phyloP scores from a whole-genome alignment of 1,140 invertebrate genomes.

The Phymorhynchus buccinoides region DNA sequence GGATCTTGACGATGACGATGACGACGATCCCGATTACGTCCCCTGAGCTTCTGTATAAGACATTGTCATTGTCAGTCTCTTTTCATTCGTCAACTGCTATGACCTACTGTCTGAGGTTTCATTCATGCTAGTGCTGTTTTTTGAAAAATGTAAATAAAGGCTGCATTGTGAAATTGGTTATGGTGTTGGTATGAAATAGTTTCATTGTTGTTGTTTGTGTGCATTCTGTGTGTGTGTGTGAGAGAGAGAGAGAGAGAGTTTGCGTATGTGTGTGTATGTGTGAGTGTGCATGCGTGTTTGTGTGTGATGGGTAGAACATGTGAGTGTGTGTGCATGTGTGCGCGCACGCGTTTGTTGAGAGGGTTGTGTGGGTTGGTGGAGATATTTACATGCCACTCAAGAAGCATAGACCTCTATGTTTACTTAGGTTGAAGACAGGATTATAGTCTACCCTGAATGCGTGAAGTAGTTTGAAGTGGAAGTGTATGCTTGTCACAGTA shows the following conservation, averaged over 20 bases:
- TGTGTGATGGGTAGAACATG: too few species aligned
- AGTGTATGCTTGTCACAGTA: too few species aligned
- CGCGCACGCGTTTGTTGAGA: too few species aligned
- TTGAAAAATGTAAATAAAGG: conserved; percentile 22
- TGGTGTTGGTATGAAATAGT: not conserved
- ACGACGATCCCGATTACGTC: conserved; percentile 15
- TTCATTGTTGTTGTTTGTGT: not conserved
- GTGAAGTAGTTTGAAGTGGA: too few species aligned
- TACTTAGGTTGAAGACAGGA: too few species aligned
- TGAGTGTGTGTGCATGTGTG: too few species aligned
- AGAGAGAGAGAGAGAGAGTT: not conserved
- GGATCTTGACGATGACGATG: conserved; percentile 70
- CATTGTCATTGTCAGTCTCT: not conserved
- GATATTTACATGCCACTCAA: too few species aligned
- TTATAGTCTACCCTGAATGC: too few species aligned
- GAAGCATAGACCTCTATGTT: too few species aligned
- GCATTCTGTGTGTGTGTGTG: not conserved
- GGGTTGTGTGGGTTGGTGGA: too few species aligned
- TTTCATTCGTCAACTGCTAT: not conserved
- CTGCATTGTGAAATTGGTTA: not conserved
- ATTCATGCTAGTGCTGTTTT: too few species aligned
- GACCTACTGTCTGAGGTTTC: not conserved
- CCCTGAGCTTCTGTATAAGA: not conserved
- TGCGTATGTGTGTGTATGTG: not conserved
- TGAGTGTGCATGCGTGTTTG: too few species aligned